phyloP scores from a whole-genome alignment of 2,888 invertebrate species.

The Cyaniris semiargus region DNA sequence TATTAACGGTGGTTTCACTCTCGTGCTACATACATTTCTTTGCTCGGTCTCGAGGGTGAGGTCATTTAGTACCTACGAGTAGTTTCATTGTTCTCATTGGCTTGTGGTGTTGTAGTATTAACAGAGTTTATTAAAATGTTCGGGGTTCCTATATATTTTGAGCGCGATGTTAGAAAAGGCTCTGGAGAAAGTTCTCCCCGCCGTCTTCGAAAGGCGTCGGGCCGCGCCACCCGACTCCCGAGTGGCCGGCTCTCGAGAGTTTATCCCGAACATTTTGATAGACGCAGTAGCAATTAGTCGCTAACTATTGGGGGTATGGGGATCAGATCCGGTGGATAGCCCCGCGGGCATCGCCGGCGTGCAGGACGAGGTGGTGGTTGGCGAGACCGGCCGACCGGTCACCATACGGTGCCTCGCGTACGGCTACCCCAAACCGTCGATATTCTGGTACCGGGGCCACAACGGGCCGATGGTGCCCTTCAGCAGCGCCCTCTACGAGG shows the following conservation, averaged over 20 bases:
- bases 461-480: constrained; percentile 86
- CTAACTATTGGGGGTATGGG: constrained; percentile 56
- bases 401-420: constrained; percentile 89
- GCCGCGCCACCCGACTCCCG: neutral
- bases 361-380: constrained; percentile 82
- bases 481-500: constrained; percentile 84
- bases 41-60: neutral
- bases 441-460: constrained; percentile 92
- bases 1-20: constrained; percentile 46
- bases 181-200: neutral
- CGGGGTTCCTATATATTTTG: constrained; percentile 16
- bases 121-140: constrained; percentile 43
- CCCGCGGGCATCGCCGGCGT: constrained; percentile 85
- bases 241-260: neutral
- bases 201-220: neutral
- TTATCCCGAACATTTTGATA: constrained; percentile 41
- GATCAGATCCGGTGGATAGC: constrained; percentile 79
- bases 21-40: constrained; percentile 44
- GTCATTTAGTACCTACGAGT: constrained; percentile 38
- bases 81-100: constrained; percentile 39
- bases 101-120: constrained; percentile 51
- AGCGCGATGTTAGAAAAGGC: neutral
- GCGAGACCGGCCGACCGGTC: constrained; percentile 85
- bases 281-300: constrained; percentile 47
- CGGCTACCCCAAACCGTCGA: constrained; percentile 88